Base-by-base conservation (phyloP, 2,888 invertebrate species). In the Colostygia pectinataria region DNA sequence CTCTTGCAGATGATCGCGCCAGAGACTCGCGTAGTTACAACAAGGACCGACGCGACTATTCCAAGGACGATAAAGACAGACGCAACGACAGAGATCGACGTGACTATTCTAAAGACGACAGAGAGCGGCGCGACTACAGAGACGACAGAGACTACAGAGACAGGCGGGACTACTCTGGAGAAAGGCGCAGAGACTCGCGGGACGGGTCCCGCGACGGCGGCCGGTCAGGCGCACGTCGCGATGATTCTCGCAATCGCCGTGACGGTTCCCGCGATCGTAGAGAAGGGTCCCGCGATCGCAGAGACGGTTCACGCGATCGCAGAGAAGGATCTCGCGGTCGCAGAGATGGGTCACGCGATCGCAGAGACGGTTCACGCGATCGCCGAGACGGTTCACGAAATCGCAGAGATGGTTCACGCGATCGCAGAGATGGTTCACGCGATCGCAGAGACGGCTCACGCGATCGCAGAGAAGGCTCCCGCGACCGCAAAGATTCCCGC, bases 1-100 rank as follows among this genome's bases (percentile, higher is more conserved):
- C 18, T 6, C 3, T 57, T 7, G 2, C 67, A 83, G 84, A 85
- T 43, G 85, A 85, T 25, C 83, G 84, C 40, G 78, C 79, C 6
- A 69, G 83, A 58, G 87, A 88, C 57, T 75, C 83, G 2, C 87
- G 87, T 52, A 81, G 79, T 62, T 88, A 74, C 73, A 86, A 85
- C 63, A 72, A 74, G 53, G 85, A 80, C 52, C 60, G 73, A 14
- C 85, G 85, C 53, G 86, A 83, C 57, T 85, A 83, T 67, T 78
- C 79, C 48, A 77, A 76, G 55, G 77, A 80, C 45, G 76, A 79
- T 61, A 73, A 71, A 27, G 77, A 78, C 33, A 58, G 69, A 20
- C 70, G 68, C 55, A 71, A 70, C 57, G 71, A 75, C 45, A 57
- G 66, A 6, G 68, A 71, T 31, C 44, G 67, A 4, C 73, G 75